These are phyloP conservation scores for Drosophila seguyi DNA, from an alignment of 1,140 invertebrate species.

Conservation along the genomic window DNA sequence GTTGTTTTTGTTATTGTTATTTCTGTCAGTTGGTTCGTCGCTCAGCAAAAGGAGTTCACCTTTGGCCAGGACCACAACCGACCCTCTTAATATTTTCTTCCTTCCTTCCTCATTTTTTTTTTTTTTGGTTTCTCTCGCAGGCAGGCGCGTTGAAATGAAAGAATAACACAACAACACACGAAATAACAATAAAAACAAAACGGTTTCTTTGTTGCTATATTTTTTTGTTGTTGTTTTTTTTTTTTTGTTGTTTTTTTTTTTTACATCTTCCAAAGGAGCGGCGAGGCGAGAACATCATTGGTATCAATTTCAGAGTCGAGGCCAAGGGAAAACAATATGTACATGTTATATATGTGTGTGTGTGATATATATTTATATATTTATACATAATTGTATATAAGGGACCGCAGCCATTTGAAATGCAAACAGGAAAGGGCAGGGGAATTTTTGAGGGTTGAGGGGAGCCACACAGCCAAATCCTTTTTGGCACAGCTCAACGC, in stretches of 20 bases:
- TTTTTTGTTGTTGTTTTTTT: background rate
- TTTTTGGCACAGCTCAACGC: conserved; percentile 78
- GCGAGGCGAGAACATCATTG: conserved; percentile 31
- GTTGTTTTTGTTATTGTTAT: conserved; percentile 45
- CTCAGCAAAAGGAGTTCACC: conserved; percentile 53
- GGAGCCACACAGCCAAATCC: conserved; percentile 44
- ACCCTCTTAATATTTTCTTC: conserved; percentile 2
- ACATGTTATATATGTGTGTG: background rate
- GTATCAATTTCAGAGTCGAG: conserved; percentile 40
- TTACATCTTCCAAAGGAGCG: conserved; percentile 7
- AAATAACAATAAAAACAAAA: conserved; percentile 53
- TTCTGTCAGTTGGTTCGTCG: conserved; percentile 48
- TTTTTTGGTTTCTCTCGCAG: background rate
- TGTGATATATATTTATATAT: conserved; percentile 2
- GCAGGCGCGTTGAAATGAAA: conserved; percentile 74
- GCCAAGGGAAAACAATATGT: background rate
- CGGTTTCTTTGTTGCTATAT: conserved; percentile 16
- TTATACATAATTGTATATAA: conserved; percentile 12
- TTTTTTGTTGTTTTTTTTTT: background rate
- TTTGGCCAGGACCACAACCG: conserved; percentile 18
- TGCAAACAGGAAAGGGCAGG: conserved; percentile 12
- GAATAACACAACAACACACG: conserved; percentile 68
- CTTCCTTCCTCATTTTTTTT: conserved; percentile 5
- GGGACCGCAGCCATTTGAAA: conserved; percentile 32
- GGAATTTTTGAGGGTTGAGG: background rate